Percentiles rank a stretch among this genome's conserved stretches.
Evolutionary conservation across 2,797 vertebrate species (phyloP).

Genomic region (Macroramphosus scolopax): DNA sequence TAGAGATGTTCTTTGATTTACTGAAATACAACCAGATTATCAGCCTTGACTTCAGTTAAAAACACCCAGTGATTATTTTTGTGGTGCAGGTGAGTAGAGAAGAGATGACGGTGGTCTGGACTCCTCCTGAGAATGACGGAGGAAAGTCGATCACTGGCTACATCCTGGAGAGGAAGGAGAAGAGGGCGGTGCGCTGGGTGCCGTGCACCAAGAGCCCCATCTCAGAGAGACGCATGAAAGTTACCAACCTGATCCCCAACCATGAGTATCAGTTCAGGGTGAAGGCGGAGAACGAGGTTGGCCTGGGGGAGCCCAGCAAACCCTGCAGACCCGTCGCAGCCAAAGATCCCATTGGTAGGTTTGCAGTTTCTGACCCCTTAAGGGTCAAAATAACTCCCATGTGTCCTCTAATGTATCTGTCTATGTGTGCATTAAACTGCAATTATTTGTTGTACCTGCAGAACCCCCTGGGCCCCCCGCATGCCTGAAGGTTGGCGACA

Average conservation of each 20-base stretch:
- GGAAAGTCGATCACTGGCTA: slow-evolving; percentile 99
- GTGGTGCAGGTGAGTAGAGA: slow-evolving; percentile 82
- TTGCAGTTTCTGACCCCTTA: not conserved
- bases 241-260: slow-evolving; percentile 92
- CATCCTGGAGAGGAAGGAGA: slow-evolving; percentile 96
- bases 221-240: slow-evolving; percentile 93
- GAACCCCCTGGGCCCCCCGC: slow-evolving; percentile 96
- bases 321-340: slow-evolving; percentile 93
- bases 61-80: slow-evolving; percentile 1
- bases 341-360: slow-evolving; percentile 96
- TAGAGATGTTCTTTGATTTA: too few relatives aligned
- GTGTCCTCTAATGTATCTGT: not conserved
- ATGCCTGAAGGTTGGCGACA: slow-evolving; percentile 90
- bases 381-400: not conserved
- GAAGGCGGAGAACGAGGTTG: slow-evolving; percentile 97
- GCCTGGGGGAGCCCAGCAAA: slow-evolving; percentile 95
- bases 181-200: slow-evolving; percentile 90
- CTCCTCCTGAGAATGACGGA: slow-evolving; percentile 95
- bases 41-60: not conserved
- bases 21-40: not conserved
- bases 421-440: slow-evolving; percentile 1
- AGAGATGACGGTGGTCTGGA: slow-evolving; percentile 99
- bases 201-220: slow-evolving; percentile 93
- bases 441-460: slow-evolving; percentile 62
- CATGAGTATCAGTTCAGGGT: slow-evolving; percentile 99